A percentile compares a stretch with the other conserved stretches of the same genome.
Evolutionary conservation across 2,797 vertebrate species (phyloP).

Genomic region (Jordanella pulchra): DNA sequence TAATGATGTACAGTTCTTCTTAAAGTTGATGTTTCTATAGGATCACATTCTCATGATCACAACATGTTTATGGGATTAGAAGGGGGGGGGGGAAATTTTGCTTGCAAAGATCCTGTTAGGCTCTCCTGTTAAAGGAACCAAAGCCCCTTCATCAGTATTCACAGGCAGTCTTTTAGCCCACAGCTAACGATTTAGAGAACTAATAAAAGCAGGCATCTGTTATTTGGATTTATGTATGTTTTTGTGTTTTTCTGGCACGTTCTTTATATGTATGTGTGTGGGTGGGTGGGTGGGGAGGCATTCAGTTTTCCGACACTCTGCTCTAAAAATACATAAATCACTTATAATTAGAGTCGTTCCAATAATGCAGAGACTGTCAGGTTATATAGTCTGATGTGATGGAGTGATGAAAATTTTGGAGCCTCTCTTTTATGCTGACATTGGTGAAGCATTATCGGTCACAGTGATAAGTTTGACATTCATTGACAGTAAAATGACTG

Average conservation of each 20-base stretch:
- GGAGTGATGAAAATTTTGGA: background rate
- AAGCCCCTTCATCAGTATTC: constrained; percentile 18
- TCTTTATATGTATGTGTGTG: constrained; percentile 23
- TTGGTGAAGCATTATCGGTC: no score
- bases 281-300: background rate
- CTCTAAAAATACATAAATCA: constrained; percentile 24
- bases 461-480: background rate
- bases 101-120: constrained; percentile 12
- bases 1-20: background rate
- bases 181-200: constrained; percentile 49
- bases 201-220: constrained; percentile 26
- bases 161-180: constrained; percentile 24
- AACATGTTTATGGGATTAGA: constrained; percentile 43
- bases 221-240: constrained; percentile 36
- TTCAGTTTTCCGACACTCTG: constrained; percentile 30
- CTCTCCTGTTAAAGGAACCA: constrained; percentile 35
- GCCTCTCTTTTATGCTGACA: background rate
- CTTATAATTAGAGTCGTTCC: constrained; percentile 17
- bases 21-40: background rate
- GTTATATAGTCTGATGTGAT: background rate
- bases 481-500: background rate
- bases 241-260: constrained; percentile 21
- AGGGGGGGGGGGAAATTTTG: constrained; percentile 4
- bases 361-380: background rate
- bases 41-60: constrained; percentile 25